Base-by-base conservation (phyloP, 2,888 invertebrate genomes). In the Nymphalis urticae region DNA sequence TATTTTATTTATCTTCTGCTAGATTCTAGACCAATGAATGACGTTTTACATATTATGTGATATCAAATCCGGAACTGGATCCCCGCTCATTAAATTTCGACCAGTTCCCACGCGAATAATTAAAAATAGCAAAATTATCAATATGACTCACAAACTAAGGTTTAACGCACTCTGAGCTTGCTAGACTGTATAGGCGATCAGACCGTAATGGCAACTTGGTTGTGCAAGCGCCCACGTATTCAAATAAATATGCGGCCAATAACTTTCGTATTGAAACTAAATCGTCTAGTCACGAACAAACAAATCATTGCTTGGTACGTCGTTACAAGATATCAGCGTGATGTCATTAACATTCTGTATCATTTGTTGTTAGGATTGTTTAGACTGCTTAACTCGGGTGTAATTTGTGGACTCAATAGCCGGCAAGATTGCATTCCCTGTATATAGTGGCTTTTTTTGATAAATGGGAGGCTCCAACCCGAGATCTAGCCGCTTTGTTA, bases 251-350 rank as follows among this genome's bases (percentile, higher is more conserved):
- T 85, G 84, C 82, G 82, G 73, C 85, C 85, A 89, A 90, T 90
- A 91, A 89, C 90, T 90, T 90, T 89, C 87, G 82, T 87, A 90
- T 89, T 85, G 86, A 85, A 85, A 85, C 86, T 81, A 88, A 91
- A 91, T 90, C 90, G 88, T 82, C 86, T 75, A 88, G 91, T 92
- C 91, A 91, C 91, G 91, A 88, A 78, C 80, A 77, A 77, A 81
- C 81, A 78, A 84, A 80, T 82, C 82, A 81, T 79, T 76, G 75
- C 70, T 69, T 66, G 70, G 75, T 69, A 75, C 77, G 76, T 75
- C 80, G 69, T 71, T 76, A 71, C 70, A 64, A 72, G 72, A 70
- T 75, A 75, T 72, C 75, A 72, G 64, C 68, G 71, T 76, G 73
- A 75, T 75, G 77, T 73, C 72, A 75, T 79, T 80, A 76, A 76